Evolutionary conservation across 1,140 invertebrate species (phyloP), one percentile per base, ranked within the genome.

Genomic region (Neodiprion fabricii): DNA sequence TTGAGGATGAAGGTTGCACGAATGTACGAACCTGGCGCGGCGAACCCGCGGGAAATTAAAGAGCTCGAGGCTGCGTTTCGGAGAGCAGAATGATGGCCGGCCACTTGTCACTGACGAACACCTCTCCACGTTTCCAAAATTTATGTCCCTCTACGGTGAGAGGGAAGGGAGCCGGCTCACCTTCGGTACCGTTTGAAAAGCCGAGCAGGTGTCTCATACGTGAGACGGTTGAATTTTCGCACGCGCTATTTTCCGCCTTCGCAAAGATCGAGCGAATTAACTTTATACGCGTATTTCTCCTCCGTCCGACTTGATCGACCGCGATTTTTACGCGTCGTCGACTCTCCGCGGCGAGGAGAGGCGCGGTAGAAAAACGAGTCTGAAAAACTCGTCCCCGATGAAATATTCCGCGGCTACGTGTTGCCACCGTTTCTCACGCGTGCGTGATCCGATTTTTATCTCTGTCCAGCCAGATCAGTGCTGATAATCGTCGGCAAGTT

Each of bases 121-220:
- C n/a, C 28, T 40, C 28, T 1, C 28, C 28, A 40, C 28, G 11
- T 17, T 61, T 61, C 53, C 9, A 4, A 17, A 61, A 61, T 61
- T 61, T 61, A 61, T 61, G 53, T 61, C 53, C 53, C 8, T 8
- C 9, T 17, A 61, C n/a, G 11, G 9, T 0, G n/a, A 12, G 53
- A 17, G 3, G 11, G 11, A 14, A 9, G 28, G 28, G 28, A 40
- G 28, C 28, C 28, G 28, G 2, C 28, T 1, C 28, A 61, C 53
- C 53, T 61, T 61, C n/a, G 53, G 53, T 4, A 61, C 53, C 4
- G 11, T 61, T 61, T 61, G 11, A 17, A 61, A 61, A 61, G 9
- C 53, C n/a, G 53, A 61, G n/a, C 53, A 61, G 53, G 53, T 61
- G 53, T 61, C 53, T 17, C n/a, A 61, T 14, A 61, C 53, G 53